Percentiles rank a stretch among this genome's conserved stretches.
Conservation (phyloP, 2,888 invertebrate genomes). For the Helobdella robusta region DNA sequence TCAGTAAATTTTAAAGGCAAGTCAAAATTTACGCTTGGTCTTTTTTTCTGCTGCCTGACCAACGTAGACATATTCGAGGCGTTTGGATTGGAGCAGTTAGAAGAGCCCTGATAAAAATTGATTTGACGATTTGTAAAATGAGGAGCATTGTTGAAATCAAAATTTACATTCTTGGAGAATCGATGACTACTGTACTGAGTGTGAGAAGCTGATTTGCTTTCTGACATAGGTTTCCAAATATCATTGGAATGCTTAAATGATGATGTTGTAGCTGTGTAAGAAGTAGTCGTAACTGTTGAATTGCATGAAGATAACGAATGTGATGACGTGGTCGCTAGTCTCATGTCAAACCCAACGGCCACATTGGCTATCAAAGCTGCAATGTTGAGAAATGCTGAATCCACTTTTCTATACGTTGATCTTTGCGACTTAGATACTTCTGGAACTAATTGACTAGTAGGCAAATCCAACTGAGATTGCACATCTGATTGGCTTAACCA, state of each 20-base stretch:
- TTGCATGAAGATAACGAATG: not conserved
- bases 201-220: not conserved
- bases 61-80: conserved; percentile 1
- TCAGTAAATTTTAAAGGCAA: conserved; percentile 43
- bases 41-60: conserved; percentile 51
- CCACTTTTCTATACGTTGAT: conserved; percentile 38
- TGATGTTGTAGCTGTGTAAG: too few relatives aligned
- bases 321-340: conserved; percentile 62
- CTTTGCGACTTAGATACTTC: not conserved
- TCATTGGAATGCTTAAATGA: not conserved
- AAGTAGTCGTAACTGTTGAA: not conserved
- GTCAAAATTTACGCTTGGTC: conserved; percentile 44
- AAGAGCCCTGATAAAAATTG: too few relatives aligned
- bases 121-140: not conserved
- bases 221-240: conserved; percentile 3
- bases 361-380: conserved; percentile 81
- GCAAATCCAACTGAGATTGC: not conserved
- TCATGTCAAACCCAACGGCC: conserved; percentile 77
- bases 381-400: conserved; percentile 67
- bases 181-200: too few relatives aligned
- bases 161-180: too few relatives aligned
- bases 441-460: not conserved
- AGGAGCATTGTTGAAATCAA: not conserved
- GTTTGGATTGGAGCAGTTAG: not conserved
- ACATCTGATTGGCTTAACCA: conserved; percentile 35